Percentiles rank a stretch among this genome's conserved stretches.
Conservation (phyloP, 2,797 vertebrate species). For the Cuculus canorus region DNA sequence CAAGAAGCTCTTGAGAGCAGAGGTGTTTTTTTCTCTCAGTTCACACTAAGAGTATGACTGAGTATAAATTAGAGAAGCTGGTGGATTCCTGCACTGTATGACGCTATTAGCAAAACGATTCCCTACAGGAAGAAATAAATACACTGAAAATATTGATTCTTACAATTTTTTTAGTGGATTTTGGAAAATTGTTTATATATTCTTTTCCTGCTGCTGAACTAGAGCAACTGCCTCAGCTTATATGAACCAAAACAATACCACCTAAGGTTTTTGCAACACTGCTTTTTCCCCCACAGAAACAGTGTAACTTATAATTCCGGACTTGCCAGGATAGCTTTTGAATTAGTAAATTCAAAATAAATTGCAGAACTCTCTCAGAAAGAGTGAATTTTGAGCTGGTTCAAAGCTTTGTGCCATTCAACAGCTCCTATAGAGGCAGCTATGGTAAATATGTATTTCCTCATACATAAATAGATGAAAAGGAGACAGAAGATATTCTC, state of each 20-base stretch:
- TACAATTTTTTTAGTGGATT: background rate
- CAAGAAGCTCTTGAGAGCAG: background rate
- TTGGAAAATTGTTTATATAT: background rate
- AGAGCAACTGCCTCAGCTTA: background rate
- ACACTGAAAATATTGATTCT: background rate
- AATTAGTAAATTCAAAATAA: constrained; percentile 20
- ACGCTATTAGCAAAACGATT: background rate
- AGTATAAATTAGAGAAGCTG: background rate
- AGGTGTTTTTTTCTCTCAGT: background rate
- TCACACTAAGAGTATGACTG: background rate
- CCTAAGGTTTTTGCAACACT: background rate
- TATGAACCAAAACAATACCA: background rate
- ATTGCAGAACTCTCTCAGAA: constrained; percentile 13
- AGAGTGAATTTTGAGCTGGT: constrained; percentile 30
- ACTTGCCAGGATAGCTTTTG: background rate
- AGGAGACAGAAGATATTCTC: constrained; percentile 23
- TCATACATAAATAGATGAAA: constrained; percentile 74
- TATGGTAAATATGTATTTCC: constrained; percentile 60
- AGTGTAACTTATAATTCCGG: background rate
- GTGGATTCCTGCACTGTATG: accelerated
- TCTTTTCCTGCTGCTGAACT: background rate
- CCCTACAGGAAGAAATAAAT: background rate
- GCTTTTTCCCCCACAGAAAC: background rate
- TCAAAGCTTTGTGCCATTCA: constrained; percentile 61
- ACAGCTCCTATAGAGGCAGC: constrained; percentile 37